Evolutionary conservation across 2,113 vertebrate genomes (phyloP).

Genomic region (Phrynosoma platyrhinos): DNA sequence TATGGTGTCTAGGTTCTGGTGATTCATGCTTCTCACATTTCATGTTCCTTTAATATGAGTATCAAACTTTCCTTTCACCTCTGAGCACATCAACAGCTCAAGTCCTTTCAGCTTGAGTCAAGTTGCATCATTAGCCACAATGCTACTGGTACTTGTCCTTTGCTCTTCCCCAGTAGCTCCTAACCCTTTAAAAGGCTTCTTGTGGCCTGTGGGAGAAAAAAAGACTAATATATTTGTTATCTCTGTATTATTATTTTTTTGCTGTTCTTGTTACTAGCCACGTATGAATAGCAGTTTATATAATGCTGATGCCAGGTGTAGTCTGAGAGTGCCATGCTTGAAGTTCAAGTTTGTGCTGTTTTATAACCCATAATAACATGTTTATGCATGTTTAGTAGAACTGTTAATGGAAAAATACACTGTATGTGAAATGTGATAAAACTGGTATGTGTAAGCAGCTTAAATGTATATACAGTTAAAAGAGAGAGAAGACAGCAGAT

Average conservation of each 20-base stretch:
- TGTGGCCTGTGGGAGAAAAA: neutral
- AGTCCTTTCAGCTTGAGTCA: too few species aligned
- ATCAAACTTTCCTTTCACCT: too few species aligned
- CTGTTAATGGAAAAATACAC: conserved; percentile 58
- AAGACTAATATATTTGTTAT: conserved; percentile 23
- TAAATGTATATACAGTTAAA: conserved; percentile 54
- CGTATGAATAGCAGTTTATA: conserved; percentile 47
- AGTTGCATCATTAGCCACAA: too few species aligned
- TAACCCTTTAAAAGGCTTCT: neutral
- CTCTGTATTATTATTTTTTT: conserved; percentile 36
- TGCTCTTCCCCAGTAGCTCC: neutral
- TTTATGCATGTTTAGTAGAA: conserved; percentile 72
- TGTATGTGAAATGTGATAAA: conserved; percentile 57
- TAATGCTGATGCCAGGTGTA: conserved; percentile 68
- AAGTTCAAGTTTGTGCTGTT: conserved; percentile 65
- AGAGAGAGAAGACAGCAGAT: conserved; percentile 53
- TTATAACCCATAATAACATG: conserved; percentile 65
- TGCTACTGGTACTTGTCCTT: too few species aligned
- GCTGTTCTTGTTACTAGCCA: conserved; percentile 56
- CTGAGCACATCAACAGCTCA: too few species aligned
- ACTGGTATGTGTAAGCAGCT: conserved; percentile 41
- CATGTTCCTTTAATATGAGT: too few species aligned
- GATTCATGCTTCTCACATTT: too few species aligned
- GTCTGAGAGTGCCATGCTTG: conserved; percentile 59
- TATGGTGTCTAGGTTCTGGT: too few species aligned